phyloP scores from a whole-genome alignment of 2,113 vertebrate species.

The Camelus bactrianus region DNA sequence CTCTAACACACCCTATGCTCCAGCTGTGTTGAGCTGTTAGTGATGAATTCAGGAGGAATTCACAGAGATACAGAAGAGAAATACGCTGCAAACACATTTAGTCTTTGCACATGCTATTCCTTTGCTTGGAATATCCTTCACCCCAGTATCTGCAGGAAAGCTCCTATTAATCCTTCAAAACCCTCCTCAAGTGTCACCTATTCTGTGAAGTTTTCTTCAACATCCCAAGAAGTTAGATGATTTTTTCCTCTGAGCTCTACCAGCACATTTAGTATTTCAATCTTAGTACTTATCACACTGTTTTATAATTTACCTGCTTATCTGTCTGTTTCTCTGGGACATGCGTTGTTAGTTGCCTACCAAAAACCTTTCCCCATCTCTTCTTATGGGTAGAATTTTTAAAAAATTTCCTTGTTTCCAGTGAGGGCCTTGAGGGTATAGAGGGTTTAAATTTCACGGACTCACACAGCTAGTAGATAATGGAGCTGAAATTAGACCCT shows the following conservation, averaged over 20 bases:
- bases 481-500: not conserved
- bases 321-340: not conserved
- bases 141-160: not conserved
- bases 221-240: not conserved
- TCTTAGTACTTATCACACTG: not conserved
- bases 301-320: not conserved
- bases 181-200: not conserved
- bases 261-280: not conserved
- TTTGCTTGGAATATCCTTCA: not conserved
- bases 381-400: not conserved
- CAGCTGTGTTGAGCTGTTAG: not conserved
- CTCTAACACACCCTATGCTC: not conserved
- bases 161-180: conserved; percentile 1
- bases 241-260: not conserved
- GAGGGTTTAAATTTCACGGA: not conserved
- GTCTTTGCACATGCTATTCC: not conserved
- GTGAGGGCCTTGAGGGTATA: not conserved
- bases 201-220: not conserved
- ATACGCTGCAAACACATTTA: not conserved
- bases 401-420: not conserved
- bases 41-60: not conserved
- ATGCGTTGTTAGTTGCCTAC: not conserved
- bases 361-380: not conserved
- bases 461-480: not conserved
- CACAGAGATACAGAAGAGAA: not conserved